phyloP scores from a whole-genome alignment of 2,888 invertebrate genomes.

The Glyphotaelius pellucidus region DNA sequence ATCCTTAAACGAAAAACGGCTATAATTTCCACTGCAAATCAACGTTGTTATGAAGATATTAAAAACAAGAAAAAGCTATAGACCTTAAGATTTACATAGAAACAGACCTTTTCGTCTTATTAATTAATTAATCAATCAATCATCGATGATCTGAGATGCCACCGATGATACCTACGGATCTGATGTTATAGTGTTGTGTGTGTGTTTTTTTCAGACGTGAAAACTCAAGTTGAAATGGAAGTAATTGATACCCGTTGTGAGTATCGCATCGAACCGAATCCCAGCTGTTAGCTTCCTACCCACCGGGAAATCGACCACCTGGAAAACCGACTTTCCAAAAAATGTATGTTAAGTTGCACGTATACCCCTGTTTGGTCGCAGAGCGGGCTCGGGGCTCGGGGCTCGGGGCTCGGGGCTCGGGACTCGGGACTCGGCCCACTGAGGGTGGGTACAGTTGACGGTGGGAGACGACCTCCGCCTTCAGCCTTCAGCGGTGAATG shows the following conservation, averaged over 20 bases:
- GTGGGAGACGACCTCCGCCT: slow-evolving; percentile 45
- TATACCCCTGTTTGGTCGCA: not conserved
- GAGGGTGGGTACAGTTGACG: slow-evolving; percentile 19
- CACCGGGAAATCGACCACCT: not conserved
- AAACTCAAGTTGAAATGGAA: not conserved
- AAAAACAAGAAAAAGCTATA: no score
- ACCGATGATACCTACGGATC: no score
- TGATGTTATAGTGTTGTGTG: no score
- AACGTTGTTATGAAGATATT: no score
- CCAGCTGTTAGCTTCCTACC: not conserved
- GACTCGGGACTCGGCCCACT: not conserved
- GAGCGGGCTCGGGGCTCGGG: not conserved
- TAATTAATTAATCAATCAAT: no score
- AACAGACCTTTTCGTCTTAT: no score
- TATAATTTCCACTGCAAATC: no score
- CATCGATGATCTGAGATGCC: no score
- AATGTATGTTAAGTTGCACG: not conserved
- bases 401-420: no score
- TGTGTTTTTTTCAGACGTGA: no score
- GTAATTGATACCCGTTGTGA: not conserved
- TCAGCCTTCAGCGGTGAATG: slow-evolving; percentile 64
- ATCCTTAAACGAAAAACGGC: no score
- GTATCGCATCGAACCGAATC: not conserved
- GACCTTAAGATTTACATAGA: no score
- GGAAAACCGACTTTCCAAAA: not conserved